These are phyloP conservation scores for Dolichopus griseipennis DNA, from an alignment of 2,888 invertebrate species.

Conservation along the genomic window DNA sequence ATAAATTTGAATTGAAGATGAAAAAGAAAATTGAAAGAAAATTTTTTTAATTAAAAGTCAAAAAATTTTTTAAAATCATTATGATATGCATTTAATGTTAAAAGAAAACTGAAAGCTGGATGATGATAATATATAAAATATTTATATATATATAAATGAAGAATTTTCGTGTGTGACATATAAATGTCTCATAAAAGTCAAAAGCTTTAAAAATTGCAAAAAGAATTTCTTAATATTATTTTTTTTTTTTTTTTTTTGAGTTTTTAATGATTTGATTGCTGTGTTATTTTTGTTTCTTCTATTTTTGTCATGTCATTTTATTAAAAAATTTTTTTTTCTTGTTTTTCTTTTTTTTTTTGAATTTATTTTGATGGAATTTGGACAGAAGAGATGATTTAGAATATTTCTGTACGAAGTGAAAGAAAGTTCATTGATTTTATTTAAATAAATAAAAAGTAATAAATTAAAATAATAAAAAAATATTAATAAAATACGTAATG, in stretches of 20 bases:
- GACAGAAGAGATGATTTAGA: neutral
- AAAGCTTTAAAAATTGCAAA: neutral
- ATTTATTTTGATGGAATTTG: neutral
- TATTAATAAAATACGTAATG: too few relatives aligned
- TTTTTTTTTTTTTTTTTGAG: too few relatives aligned
- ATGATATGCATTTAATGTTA: too few relatives aligned
- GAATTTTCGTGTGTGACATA: constrained; percentile 4
- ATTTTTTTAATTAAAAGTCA: too few relatives aligned
- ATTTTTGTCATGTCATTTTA: too few relatives aligned
- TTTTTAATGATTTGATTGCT: neutral
- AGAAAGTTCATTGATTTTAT: neutral
- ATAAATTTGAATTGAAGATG: too few relatives aligned
- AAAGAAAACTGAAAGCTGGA: neutral
- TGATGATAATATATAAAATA: neutral
- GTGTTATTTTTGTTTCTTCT: neutral
- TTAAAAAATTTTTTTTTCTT: neutral
- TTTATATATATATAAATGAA: too few relatives aligned
- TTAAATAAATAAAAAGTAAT: too few relatives aligned
- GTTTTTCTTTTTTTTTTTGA: neutral
- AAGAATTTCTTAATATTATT: neutral
- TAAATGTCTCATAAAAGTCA: constrained; percentile 1
- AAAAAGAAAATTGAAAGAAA: too few relatives aligned
- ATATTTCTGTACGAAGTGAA: too few relatives aligned
- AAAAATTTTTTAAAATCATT: too few relatives aligned
- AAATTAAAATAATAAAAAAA: too few relatives aligned